Percentiles rank a stretch among this genome's conserved stretches.
Evolutionary conservation across 1,140 invertebrate species (phyloP).

Genomic region (Pararge aegeria): DNA sequence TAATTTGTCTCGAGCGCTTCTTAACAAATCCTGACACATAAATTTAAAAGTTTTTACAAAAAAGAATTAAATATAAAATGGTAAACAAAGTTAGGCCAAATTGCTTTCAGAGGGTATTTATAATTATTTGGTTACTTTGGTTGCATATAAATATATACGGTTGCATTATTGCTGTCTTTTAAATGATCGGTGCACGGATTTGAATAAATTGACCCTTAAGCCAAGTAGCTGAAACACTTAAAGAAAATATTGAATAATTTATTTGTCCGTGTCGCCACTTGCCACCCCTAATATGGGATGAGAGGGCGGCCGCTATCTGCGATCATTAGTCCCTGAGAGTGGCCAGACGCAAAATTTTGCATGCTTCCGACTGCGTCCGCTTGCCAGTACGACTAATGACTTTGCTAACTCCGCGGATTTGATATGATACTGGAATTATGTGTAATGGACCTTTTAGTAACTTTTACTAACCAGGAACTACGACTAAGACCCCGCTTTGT

Average conservation of each 20-base stretch:
- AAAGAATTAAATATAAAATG: too few species aligned
- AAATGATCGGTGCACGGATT: too few species aligned
- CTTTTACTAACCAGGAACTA: neutral
- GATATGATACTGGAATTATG: conserved; percentile 8
- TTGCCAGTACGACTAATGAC: conserved; percentile 55
- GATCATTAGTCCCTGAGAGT: conserved; percentile 61
- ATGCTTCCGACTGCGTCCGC: conserved; percentile 56
- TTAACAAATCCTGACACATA: too few species aligned
- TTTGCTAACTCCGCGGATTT: conserved; percentile 38
- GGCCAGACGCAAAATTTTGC: conserved; percentile 64
- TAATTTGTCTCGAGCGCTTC: too few species aligned
- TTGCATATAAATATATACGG: too few species aligned
- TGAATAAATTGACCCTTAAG: neutral
- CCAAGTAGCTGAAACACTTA: neutral
- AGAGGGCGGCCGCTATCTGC: conserved; percentile 54
- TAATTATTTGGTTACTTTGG: too few species aligned
- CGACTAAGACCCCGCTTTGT: too few species aligned
- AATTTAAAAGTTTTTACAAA: too few species aligned
- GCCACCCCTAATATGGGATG: conserved; percentile 48
- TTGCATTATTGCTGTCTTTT: too few species aligned
- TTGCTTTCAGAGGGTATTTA: too few species aligned
- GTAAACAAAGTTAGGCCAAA: too few species aligned
- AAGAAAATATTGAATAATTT: conserved; percentile 17
- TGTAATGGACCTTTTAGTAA: neutral
- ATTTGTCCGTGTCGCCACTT: conserved; percentile 7